Conservation (phyloP, 2,797 vertebrate species). For the Protosalanx chinensis region DNA sequence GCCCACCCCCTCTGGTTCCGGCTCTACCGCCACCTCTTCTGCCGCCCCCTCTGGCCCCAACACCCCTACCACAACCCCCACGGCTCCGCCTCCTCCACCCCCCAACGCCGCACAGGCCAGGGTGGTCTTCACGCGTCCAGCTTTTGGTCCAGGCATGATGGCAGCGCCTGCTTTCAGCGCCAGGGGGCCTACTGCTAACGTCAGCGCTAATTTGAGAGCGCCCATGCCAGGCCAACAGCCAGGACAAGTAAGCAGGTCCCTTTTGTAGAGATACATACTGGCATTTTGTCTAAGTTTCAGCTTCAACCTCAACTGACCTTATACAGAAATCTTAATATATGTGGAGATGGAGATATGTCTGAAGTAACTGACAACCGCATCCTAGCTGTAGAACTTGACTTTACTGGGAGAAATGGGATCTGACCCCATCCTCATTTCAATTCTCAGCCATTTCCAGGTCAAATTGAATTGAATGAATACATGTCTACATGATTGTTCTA, state of each 20-base stretch:
- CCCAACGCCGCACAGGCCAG: slow-evolving; percentile 73
- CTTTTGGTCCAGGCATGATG: slow-evolving; percentile 69
- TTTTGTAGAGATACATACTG: no score
- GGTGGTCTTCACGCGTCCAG: slow-evolving; percentile 84
- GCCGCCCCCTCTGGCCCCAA: slow-evolving; percentile 61
- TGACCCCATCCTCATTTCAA: no score
- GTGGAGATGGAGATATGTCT: no score
- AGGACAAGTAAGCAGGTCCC: slow-evolving; percentile 61
- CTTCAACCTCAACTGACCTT: no score
- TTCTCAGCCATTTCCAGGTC: no score
- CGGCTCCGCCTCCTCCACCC: slow-evolving; percentile 63
- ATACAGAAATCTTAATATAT: no score
- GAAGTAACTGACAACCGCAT: no score
- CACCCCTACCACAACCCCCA: slow-evolving; percentile 64
- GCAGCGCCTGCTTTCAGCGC: slow-evolving; percentile 63
- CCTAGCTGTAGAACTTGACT: no score
- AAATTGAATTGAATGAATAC: no score
- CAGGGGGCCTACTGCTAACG: slow-evolving; percentile 58
- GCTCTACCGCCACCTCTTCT: slow-evolving; percentile 61
- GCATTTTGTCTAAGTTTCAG: no score
- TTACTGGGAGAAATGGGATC: no score
- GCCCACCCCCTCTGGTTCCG: slow-evolving; percentile 52
- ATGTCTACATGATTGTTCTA: not conserved
- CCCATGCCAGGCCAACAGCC: slow-evolving; percentile 76
- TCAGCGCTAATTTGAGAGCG: slow-evolving; percentile 69